Evolutionary conservation across 1,140 invertebrate species (phyloP).

Genomic region (Charaxes varanes): DNA sequence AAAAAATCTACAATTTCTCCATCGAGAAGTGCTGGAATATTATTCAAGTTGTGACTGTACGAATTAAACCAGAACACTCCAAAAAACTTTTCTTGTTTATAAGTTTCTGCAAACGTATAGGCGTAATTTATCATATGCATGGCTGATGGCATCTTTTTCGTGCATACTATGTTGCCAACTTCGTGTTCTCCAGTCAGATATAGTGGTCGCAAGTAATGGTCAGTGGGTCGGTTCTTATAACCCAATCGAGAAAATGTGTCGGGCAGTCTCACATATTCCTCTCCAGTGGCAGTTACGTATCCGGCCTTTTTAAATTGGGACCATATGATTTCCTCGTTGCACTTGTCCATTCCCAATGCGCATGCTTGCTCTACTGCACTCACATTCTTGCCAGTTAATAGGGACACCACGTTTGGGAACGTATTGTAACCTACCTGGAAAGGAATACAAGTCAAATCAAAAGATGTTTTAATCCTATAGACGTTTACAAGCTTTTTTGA

Average conservation of each 20-base stretch:
- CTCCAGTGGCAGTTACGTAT: slow-evolving; percentile 63
- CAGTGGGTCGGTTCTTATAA: slow-evolving; percentile 75
- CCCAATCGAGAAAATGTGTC: slow-evolving; percentile 58
- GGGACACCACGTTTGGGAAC: slow-evolving; percentile 87
- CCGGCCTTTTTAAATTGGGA: slow-evolving; percentile 51
- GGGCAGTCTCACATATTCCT: slow-evolving; percentile 55
- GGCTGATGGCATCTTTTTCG: slow-evolving; percentile 72
- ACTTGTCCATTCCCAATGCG: slow-evolving; percentile 74
- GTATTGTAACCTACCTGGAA: slow-evolving; percentile 84
- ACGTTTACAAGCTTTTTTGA: too few relatives aligned
- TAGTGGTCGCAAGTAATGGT: slow-evolving; percentile 84
- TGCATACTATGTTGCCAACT: slow-evolving; percentile 65
- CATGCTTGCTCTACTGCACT: slow-evolving; percentile 55
- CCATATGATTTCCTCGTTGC: slow-evolving; percentile 54
- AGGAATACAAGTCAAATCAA: too few relatives aligned
- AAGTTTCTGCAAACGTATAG: slow-evolving; percentile 76
- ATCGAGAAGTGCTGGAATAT: slow-evolving; percentile 75
- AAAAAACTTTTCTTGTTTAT: slow-evolving; percentile 76
- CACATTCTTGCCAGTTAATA: slow-evolving; percentile 80
- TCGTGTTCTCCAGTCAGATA: slow-evolving; percentile 75
- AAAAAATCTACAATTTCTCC: slow-evolving; percentile 69
- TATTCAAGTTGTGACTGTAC: slow-evolving; percentile 77
- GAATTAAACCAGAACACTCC: slow-evolving; percentile 84
- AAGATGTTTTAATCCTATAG: too few relatives aligned
- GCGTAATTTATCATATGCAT: slow-evolving; percentile 77